phyloP scores from a whole-genome alignment of 2,797 vertebrate species.

The Molossus molossus region DNA sequence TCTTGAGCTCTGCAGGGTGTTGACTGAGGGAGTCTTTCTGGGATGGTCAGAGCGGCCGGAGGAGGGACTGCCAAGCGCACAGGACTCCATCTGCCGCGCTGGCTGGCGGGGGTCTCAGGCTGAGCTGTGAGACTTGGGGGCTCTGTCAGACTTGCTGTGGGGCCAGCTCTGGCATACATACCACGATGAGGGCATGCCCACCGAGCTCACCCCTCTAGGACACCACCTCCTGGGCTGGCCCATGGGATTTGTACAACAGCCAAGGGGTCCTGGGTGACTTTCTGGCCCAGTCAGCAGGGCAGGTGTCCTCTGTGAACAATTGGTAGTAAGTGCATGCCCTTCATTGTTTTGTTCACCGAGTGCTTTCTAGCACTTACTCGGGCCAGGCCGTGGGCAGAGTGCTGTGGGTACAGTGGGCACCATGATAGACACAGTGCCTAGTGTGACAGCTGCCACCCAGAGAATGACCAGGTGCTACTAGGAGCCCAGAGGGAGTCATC shows the following conservation, averaged over 20 bases:
- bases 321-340: not conserved
- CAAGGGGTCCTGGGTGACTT: not conserved
- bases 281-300: not conserved
- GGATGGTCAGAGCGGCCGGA: not conserved
- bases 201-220: too few species aligned
- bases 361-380: not conserved
- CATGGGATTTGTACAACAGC: not conserved
- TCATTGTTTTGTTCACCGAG: not conserved
- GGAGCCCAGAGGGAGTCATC: not conserved
- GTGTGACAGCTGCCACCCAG: not conserved
- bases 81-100: not conserved
- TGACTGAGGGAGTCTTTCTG: slow-evolving; percentile 18
- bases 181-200: not conserved
- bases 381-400: not conserved
- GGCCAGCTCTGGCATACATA: not conserved
- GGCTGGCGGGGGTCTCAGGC: not conserved
- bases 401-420: not conserved
- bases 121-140: not conserved
- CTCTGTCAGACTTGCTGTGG: not conserved
- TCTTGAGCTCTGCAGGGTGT: not conserved
- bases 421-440: not conserved
- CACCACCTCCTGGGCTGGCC: not conserved
- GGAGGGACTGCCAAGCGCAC: not conserved
- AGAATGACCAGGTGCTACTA: not conserved
- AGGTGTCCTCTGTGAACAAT: not conserved